phyloP scores from a whole-genome alignment of 2,888 invertebrate genomes.

The Trichogramma evanescens region DNA sequence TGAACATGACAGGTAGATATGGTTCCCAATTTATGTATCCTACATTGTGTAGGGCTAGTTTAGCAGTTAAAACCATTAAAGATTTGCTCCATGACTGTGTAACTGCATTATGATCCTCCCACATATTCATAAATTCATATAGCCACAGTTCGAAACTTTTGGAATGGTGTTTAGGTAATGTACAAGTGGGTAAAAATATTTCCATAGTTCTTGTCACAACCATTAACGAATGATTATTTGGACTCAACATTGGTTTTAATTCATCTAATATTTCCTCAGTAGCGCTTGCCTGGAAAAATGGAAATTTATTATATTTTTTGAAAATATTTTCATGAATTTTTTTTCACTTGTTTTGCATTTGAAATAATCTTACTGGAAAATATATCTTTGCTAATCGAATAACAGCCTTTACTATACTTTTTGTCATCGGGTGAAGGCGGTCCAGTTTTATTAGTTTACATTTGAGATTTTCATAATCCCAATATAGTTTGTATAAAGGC shows the following conservation, averaged over 20 bases:
- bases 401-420: conserved; percentile 8
- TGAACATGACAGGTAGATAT: conserved; percentile 70
- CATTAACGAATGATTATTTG: conserved; percentile 57
- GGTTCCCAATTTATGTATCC: conserved; percentile 86
- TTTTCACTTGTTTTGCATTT: neutral
- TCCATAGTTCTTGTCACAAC: conserved; percentile 56
- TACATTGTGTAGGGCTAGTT: conserved; percentile 65
- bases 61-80: conserved; percentile 66
- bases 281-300: conserved; percentile 55
- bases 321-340: neutral
- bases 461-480: neutral
- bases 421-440: conserved; percentile 11
- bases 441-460: conserved; percentile 5
- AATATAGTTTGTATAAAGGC: conserved; percentile 59
- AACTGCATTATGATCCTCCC: conserved; percentile 70
- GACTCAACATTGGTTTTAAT: conserved; percentile 71
- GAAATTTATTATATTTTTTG: neutral
- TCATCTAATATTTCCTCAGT: conserved; percentile 82
- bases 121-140: conserved; percentile 68
- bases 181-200: conserved; percentile 69
- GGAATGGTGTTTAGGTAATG: conserved; percentile 57
- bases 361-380: conserved; percentile 18
- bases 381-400: conserved; percentile 13
- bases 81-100: conserved; percentile 59
- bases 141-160: conserved; percentile 73